phyloP scores from a whole-genome alignment of 2,797 vertebrate genomes.

The Pseudochirops corinnae region DNA sequence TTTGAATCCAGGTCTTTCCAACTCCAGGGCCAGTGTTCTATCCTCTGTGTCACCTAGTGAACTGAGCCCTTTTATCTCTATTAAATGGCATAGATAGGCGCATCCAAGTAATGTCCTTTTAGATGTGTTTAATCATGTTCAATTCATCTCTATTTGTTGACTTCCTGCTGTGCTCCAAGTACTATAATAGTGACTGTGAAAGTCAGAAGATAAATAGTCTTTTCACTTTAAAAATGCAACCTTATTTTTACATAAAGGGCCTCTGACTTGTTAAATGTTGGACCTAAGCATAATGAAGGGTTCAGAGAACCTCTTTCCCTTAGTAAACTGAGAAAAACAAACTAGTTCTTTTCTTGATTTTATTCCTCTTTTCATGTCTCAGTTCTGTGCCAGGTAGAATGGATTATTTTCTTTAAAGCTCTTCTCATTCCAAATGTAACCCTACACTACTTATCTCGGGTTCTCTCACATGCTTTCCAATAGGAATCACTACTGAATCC shows the following conservation, averaged over 20 bases:
- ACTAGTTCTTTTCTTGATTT: not conserved
- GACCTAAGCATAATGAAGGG: constrained; percentile 4
- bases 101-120: not conserved
- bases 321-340: not conserved
- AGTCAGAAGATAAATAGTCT: not conserved
- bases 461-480: not conserved
- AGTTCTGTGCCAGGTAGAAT: not conserved
- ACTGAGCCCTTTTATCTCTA: not conserved
- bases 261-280: not conserved
- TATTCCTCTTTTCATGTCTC: not conserved
- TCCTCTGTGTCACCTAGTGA: not conserved
- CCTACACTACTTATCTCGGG: not conserved
- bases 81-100: not conserved
- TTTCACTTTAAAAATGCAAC: not conserved
- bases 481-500: constrained; percentile 12
- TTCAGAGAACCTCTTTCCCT: not conserved
- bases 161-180: not conserved
- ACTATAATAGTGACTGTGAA: not conserved
- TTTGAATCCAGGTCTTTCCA: not conserved
- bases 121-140: not conserved
- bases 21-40: not conserved
- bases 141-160: not conserved
- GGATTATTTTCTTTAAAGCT: not conserved
- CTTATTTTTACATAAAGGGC: not conserved
- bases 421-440: not conserved